A percentile compares a stretch with the other conserved stretches of the same genome.
phyloP scores from a whole-genome alignment of 2,113 vertebrate species.

The Myotis davidii region DNA sequence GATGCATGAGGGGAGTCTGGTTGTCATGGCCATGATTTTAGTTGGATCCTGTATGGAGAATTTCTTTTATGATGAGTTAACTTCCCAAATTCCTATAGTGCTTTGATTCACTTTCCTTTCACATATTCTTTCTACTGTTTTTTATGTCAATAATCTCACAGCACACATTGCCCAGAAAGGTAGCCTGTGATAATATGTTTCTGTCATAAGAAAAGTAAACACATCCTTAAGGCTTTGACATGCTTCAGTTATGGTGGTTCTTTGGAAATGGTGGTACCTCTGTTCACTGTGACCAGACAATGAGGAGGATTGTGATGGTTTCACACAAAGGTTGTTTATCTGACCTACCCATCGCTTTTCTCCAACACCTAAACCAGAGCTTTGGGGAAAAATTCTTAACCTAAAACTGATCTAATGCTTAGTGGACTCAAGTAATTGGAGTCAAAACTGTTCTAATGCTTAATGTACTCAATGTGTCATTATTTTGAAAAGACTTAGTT shows the following conservation, averaged over 20 bases:
- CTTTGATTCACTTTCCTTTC: not conserved
- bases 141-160: fast-evolving
- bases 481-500: not conserved
- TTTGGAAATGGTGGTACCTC: not conserved
- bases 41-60: not conserved
- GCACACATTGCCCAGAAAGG: not conserved
- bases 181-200: not conserved
- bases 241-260: not conserved
- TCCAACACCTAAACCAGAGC: not conserved
- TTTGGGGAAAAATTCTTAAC: not conserved
- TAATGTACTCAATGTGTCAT: fast-evolving
- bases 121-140: not conserved
- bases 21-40: fast-evolving
- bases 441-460: not conserved
- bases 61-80: not conserved
- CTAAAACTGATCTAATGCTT: not conserved
- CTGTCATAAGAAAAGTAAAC: not conserved
- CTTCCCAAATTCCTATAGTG: not conserved
- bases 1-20: not conserved
- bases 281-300: not conserved
- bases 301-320: not conserved
- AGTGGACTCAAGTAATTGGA: not conserved
- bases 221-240: not conserved
- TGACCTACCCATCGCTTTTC: not conserved
- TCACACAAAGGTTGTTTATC: not conserved